Percentiles rank a stretch among this genome's conserved stretches.
These are phyloP conservation scores for Hyles lineata DNA, from an alignment of 2,888 invertebrate species.

Conservation along the genomic window DNA sequence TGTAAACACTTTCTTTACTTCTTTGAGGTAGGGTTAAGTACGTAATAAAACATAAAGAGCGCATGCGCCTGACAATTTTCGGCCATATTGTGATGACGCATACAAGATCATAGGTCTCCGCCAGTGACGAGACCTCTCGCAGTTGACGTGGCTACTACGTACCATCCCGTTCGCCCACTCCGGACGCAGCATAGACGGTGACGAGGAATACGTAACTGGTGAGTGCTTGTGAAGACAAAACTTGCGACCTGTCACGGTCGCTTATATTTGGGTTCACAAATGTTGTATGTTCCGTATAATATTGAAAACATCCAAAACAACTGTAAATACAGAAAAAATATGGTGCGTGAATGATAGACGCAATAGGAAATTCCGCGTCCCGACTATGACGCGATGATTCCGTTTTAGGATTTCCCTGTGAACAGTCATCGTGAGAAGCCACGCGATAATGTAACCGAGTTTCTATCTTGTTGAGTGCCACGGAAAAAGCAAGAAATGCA, in stretches of 20 bases:
- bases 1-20: conserved; percentile 15
- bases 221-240: conserved; percentile 88
- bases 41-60: conserved; percentile 50
- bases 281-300: conserved; percentile 69
- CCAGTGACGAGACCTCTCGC: conserved; percentile 94
- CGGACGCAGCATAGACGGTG: conserved; percentile 96
- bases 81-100: conserved; percentile 92
- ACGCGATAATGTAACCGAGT: conserved; percentile 37
- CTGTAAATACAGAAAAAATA: conserved; percentile 59
- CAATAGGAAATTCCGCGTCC: conserved; percentile 76
- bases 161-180: conserved; percentile 96
- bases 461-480: conserved; percentile 50
- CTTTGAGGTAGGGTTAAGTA: conserved; percentile 1
- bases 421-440: conserved; percentile 56
- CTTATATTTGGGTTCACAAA: conserved; percentile 75
- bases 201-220: conserved; percentile 98
- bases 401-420: conserved; percentile 72
- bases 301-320: conserved; percentile 54
- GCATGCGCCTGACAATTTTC: conserved; percentile 82
- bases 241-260: conserved; percentile 83
- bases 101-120: conserved; percentile 89
- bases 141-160: conserved; percentile 97
- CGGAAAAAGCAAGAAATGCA: conserved; percentile 71
- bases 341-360: conserved; percentile 70
- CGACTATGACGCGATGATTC: conserved; percentile 75